Evolutionary conservation across 2,888 invertebrate species (phyloP).

Genomic region (Chalcis sispes): DNA sequence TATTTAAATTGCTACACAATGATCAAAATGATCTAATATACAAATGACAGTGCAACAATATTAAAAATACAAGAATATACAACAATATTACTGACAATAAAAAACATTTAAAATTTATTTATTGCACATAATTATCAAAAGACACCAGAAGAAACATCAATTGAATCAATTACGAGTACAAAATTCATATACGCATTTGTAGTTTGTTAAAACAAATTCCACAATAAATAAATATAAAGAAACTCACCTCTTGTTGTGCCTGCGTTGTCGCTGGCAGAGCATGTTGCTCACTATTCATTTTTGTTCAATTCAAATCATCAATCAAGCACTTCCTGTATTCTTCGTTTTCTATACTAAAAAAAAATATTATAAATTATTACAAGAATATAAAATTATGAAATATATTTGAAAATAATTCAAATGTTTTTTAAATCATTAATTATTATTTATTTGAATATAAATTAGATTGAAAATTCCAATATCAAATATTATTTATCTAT

Average conservation of each 20-base stretch:
- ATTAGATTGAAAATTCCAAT: too few species aligned
- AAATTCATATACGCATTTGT: conserved; percentile 67
- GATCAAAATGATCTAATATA: conserved; percentile 5
- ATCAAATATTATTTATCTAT: too few species aligned
- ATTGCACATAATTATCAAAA: conserved; percentile 13
- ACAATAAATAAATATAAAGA: neutral
- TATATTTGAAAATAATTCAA: neutral
- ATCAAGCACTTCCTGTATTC: conserved; percentile 62
- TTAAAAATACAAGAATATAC: conserved; percentile 11
- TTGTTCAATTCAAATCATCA: conserved; percentile 69
- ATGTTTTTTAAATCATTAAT: too few species aligned
- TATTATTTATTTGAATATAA: too few species aligned
- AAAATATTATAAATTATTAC: neutral
- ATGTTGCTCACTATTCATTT: conserved; percentile 76
- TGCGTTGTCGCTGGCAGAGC: conserved; percentile 75
- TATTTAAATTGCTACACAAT: conserved; percentile 15
- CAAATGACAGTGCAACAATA: neutral
- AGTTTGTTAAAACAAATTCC: conserved; percentile 62
- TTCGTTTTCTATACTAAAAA: conserved; percentile 68
- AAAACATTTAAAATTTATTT: conserved; percentile 6
- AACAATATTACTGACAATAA: conserved; percentile 7
- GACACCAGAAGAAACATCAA: conserved; percentile 17
- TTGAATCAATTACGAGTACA: neutral
- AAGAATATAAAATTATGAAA: neutral
- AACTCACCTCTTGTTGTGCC: conserved; percentile 75